phyloP scores from a whole-genome alignment of 1,140 invertebrate genomes.

The Dinothrombium tinctorium region DNA sequence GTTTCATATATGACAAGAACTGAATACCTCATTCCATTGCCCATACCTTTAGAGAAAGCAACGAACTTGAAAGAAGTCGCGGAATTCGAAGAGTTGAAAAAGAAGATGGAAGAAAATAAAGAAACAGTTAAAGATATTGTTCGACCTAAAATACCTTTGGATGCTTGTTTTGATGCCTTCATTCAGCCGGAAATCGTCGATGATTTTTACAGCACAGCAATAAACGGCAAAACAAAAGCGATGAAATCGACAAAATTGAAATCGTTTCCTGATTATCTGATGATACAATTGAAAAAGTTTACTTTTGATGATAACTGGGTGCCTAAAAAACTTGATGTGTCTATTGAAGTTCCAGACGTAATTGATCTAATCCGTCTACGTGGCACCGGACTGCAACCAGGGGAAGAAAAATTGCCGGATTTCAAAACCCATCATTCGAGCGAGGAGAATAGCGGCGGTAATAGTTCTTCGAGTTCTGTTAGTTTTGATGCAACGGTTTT shows the following conservation, averaged over 20 bases:
- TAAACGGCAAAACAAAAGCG: conserved; percentile 59
- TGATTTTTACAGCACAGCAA: conserved; percentile 68
- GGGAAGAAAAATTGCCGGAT: conserved; percentile 51
- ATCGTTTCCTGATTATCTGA: conserved; percentile 41
- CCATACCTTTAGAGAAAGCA: conserved; percentile 54
- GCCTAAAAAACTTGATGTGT: conserved; percentile 76
- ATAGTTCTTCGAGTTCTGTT: conserved; percentile 7
- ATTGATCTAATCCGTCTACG: conserved; percentile 50
- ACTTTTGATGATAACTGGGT: conserved; percentile 72
- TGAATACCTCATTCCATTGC: conserved; percentile 57
- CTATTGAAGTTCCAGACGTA: conserved; percentile 62
- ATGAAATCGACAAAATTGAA: conserved; percentile 38
- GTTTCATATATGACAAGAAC: conserved; percentile 51
- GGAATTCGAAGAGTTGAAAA: conserved; percentile 41
- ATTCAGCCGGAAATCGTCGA: conserved; percentile 50
- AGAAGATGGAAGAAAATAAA: conserved; percentile 25
- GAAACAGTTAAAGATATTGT: conserved; percentile 39
- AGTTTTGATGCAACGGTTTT: conserved; percentile 27
- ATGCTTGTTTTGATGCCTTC: conserved; percentile 61
- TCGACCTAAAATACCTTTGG: conserved; percentile 53
- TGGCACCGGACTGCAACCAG: conserved; percentile 38
- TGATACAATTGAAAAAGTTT: conserved; percentile 84
- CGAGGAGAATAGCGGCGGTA: too few relatives aligned
- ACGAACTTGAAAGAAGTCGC: conserved; percentile 39
- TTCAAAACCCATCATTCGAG: conserved; percentile 12